A percentile compares a stretch with the other conserved stretches of the same genome.
phyloP scores from a whole-genome alignment of 2,113 vertebrate species.

The Misgurnus anguillicaudatus region DNA sequence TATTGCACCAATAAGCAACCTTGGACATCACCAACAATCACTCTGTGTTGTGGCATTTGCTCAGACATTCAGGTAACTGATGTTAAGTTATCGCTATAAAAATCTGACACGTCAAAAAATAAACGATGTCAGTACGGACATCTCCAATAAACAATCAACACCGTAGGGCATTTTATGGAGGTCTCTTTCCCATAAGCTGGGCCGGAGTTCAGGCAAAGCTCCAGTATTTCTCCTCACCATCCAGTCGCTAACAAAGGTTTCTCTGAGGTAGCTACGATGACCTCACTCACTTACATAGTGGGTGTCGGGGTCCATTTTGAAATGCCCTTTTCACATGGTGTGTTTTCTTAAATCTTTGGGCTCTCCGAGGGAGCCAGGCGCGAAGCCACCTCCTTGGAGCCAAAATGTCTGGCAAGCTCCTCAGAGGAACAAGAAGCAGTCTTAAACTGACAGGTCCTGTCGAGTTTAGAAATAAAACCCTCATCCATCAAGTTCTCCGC shows the following conservation, averaged over 20 bases:
- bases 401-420: slow-evolving; percentile 73
- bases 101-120: slow-evolving; percentile 20
- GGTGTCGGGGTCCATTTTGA: slow-evolving; percentile 66
- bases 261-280: slow-evolving; percentile 77
- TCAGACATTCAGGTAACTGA: slow-evolving; percentile 16
- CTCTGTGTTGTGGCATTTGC: slow-evolving; percentile 5
- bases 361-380: slow-evolving; percentile 70
- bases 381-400: slow-evolving; percentile 70
- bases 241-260: slow-evolving; percentile 72
- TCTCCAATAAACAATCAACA: slow-evolving; percentile 8
- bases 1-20: slow-evolving; percentile 40
- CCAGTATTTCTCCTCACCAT: slow-evolving; percentile 70
- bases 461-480: slow-evolving; percentile 52
- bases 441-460: slow-evolving; percentile 53
- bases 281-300: slow-evolving; percentile 74
- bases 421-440: slow-evolving; percentile 55
- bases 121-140: not conserved
- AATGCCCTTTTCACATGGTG: slow-evolving; percentile 60
- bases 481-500: slow-evolving; percentile 53
- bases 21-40: slow-evolving; percentile 22
- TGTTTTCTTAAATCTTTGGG: slow-evolving; percentile 58
- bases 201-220: slow-evolving; percentile 69
- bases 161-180: slow-evolving; percentile 4
- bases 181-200: slow-evolving; percentile 47
- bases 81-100: not conserved